Base-by-base conservation (phyloP, 2,113 vertebrate species). In the Balaeniceps rex region DNA sequence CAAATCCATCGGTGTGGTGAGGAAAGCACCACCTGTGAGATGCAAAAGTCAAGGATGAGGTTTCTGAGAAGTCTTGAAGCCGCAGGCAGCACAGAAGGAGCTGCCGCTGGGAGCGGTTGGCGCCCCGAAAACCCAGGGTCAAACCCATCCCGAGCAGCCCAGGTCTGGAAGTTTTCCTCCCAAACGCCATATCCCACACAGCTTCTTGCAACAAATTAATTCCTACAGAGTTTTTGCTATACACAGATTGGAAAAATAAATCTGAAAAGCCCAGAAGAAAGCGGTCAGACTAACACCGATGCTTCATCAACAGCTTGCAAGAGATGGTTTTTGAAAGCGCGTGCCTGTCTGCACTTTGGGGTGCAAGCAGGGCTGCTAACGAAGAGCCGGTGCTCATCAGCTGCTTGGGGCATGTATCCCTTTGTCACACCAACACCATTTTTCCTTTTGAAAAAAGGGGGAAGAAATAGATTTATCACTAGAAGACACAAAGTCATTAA, bases 401-500 rank as follows among this genome's bases (percentile, higher is more conserved):
- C 84, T 24, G 64, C 90, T 22, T 2, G 29, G 19, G 10, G 52
- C 2, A 2, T 47, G 28, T 7, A 36, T 55, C 94, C 91, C 96
- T 85, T 81, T 79, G 38, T 83, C 87, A 96, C 93, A 90, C 78
- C 55, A 94, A 34, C 13, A 83, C 71, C 42, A 2, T 54, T 90
- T 47, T 51, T n/a, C 83, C 95, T 78, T 84, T 68, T 65, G 46
- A 22, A 63, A 81, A 78, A 33, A 70, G 66, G 38, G 19, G 29
- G 69, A 83, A 93, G 91, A 95, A 97, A 97, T 75, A 97, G 97
- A 97, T 98, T 97, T 97, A 98, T 98, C 97, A 97, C 66, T 44
- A 83, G 81, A 91, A 98, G 97, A 98, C 98, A 98, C 96, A 98
- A 98, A 98, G 98, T 98, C 97, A 97, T 98, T 98, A 98, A 98